Evolutionary conservation across 1,140 invertebrate genomes (phyloP), one percentile per base, ranked within the genome.

Genomic region (Helicorthomorpha holstii): DNA sequence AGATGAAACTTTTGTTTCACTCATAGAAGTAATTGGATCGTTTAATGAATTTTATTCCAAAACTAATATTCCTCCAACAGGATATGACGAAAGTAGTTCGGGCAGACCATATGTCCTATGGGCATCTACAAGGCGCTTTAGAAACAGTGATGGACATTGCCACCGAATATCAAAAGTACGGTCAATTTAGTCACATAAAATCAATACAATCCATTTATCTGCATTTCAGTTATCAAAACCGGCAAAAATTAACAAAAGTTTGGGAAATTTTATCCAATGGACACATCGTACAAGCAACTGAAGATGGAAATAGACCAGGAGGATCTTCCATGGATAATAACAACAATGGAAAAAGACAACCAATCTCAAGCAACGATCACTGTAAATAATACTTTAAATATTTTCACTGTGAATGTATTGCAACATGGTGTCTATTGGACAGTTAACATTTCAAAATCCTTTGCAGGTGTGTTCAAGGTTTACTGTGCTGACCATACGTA

Each of bases 401-500:
- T 34, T 34, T 7, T 34, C 29, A 7, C 29, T 34, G 7, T 34
- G 29, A 34, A 34, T 34, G 16, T 16, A 34, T 16, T 16, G 16
- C 29, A 34, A 34, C 7, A 16, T n/a, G 29, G 7, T 7, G 16
- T 34, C 7, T 34, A 34, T 34, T 34, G 29, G 29, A 34, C 29
- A 34, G 29, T 34, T 34, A 26, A 12, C 43, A 43, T 25, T 54
- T 66, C 27, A 34, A 34, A 34, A 7, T 34, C 16, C 16, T 46
- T 46, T 46, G 25, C 64, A 89, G 85, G 83, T 49, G 85, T 88
- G 57, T 85, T 87, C 66, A 75, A 82, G 34, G 81, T 90, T 0
- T 86, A 86, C 62, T 85, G 84, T 67, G 81, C 83, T 21, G 85
- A 90, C 64, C 83, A 87, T 59, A 87, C 84, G 0, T 88, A 85